phyloP scores from a whole-genome alignment of 2,888 invertebrate species.

The Mimumesa dahlbomi region DNA sequence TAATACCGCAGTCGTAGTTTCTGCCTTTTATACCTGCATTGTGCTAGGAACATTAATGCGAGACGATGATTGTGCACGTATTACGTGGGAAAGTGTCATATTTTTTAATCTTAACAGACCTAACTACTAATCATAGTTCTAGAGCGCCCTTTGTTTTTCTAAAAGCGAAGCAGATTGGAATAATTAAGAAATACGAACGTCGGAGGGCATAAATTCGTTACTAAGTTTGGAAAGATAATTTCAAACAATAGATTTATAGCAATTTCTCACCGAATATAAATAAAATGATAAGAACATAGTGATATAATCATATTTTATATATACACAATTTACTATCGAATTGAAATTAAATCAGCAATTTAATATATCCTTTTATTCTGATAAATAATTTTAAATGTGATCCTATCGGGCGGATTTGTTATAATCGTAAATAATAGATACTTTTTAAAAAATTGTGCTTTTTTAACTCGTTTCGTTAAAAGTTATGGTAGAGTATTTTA shows the following conservation, averaged over 20 bases:
- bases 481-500: no score
- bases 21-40: not conserved
- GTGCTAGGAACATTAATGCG: slow-evolving; percentile 1
- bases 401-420: not conserved
- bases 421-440: not conserved
- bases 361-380: no score
- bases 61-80: not conserved
- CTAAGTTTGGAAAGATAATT: not conserved
- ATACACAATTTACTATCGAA: no score
- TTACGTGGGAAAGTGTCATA: slow-evolving; percentile 2
- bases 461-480: no score
- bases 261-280: no score
- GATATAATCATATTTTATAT: no score
- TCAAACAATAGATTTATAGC: not conserved
- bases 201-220: not conserved
- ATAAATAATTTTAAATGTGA: not conserved
- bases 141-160: slow-evolving; percentile 35
- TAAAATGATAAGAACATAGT: no score
- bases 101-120: not conserved
- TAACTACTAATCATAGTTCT: slow-evolving; percentile 39
- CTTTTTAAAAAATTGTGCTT: no score
- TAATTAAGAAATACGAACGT: not conserved
- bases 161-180: slow-evolving; percentile 33
- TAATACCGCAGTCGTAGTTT: not conserved
- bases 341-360: no score